phyloP scores from a whole-genome alignment of 2,888 invertebrate species.

The Lycaena phlaeas region DNA sequence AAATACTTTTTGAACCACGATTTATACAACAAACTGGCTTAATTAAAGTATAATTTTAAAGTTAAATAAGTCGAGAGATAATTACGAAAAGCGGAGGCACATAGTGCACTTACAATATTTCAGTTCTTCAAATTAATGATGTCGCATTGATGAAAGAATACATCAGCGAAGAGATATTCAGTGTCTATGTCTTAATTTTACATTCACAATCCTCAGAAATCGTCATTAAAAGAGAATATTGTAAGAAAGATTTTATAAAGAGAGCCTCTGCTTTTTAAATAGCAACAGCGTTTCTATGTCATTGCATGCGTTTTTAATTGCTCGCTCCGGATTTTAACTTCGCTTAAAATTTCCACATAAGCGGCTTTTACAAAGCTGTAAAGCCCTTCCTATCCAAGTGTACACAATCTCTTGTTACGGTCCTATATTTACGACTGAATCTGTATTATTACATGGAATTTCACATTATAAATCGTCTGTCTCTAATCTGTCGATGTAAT shows the following conservation, averaged over 20 bases:
- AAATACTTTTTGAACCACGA: too few relatives aligned
- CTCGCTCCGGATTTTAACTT: constrained; percentile 4
- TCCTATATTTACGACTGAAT: too few relatives aligned
- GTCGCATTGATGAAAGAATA: constrained; percentile 5
- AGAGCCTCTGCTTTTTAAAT: constrained; percentile 9
- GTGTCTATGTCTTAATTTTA: constrained; percentile 2
- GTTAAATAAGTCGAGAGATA: not conserved
- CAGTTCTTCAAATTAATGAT: constrained; percentile 7
- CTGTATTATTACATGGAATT: too few relatives aligned
- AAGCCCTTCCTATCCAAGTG: not conserved
- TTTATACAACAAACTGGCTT: not conserved
- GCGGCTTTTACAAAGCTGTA: constrained; percentile 4
- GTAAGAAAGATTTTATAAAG: not conserved
- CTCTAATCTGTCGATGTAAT: too few relatives aligned
- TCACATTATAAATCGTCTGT: too few relatives aligned
- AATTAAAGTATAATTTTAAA: constrained; percentile 1
- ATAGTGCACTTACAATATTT: constrained; percentile 3
- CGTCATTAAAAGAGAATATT: not conserved
- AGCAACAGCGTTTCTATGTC: constrained; percentile 8
- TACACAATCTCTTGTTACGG: not conserved
- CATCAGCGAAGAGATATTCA: not conserved
- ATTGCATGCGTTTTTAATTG: constrained; percentile 7
- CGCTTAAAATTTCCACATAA: constrained; percentile 7
- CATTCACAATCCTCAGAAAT: not conserved
- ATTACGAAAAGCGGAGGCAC: not conserved